These are phyloP conservation scores for Drosophila eugracilis DNA, from an alignment of 1,140 invertebrate species.

Conservation along the genomic window DNA sequence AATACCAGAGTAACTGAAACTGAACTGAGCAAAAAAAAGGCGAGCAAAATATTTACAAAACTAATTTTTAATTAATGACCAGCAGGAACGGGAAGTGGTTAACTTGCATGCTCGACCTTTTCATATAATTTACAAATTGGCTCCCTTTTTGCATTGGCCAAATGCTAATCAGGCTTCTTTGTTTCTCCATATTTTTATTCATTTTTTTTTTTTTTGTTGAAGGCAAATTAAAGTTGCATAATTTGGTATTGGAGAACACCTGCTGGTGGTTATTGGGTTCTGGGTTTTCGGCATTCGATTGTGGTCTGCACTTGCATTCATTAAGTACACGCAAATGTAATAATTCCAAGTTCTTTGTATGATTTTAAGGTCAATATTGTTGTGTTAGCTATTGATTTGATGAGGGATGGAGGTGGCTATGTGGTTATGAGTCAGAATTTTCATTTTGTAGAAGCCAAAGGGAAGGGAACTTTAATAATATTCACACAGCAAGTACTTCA, in stretches of 20 bases:
- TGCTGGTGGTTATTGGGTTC: slow-evolving; percentile 23
- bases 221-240: slow-evolving; percentile 68
- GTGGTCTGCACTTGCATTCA: slow-evolving; percentile 64
- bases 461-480: slow-evolving; percentile 5
- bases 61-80: slow-evolving; percentile 74
- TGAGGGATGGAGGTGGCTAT: not conserved
- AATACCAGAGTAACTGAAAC: not conserved
- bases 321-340: slow-evolving; percentile 69
- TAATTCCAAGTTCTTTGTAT: slow-evolving; percentile 43
- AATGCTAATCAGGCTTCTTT: slow-evolving; percentile 66
- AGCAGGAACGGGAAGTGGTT: slow-evolving; percentile 55
- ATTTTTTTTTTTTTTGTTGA: slow-evolving; percentile 44
- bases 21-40: slow-evolving; percentile 51
- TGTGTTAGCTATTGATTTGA: slow-evolving; percentile 20
- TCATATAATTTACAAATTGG: slow-evolving; percentile 76
- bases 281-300: slow-evolving; percentile 48
- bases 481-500: not conserved
- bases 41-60: slow-evolving; percentile 78
- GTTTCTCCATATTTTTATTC: too few species aligned
- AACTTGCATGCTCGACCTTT: slow-evolving; percentile 75
- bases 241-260: slow-evolving; percentile 59
- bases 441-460: slow-evolving; percentile 12
- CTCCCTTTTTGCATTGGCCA: slow-evolving; percentile 45
- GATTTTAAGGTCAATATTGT: slow-evolving; percentile 53
- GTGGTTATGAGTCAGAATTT: slow-evolving; percentile 10